Percentiles rank a stretch among this genome's conserved stretches.
Conservation (phyloP, 2,888 invertebrate genomes). For the Zhuqinia jingwanae region DNA sequence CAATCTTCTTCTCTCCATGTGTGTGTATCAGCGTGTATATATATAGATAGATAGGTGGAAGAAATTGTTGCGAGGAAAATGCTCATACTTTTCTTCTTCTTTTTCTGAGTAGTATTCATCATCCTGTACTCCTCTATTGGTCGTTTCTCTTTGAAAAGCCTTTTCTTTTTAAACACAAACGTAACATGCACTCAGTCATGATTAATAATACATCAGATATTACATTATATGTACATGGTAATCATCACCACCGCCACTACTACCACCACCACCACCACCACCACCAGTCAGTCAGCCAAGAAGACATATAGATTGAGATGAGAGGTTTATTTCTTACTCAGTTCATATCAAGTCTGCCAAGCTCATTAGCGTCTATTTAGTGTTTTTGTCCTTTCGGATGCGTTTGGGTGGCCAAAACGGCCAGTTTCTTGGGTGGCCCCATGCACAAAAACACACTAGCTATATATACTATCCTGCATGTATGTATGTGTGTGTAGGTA, state of each 20-base stretch:
- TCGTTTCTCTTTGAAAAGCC: constrained; percentile 11
- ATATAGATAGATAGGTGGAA: constrained; percentile 9
- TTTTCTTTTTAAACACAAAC: constrained; percentile 45
- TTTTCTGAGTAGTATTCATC: neutral
- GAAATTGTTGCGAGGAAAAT: neutral
- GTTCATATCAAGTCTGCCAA: constrained; percentile 72
- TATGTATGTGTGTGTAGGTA: neutral
- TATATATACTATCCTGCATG: too few relatives aligned
- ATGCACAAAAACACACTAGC: too few relatives aligned
- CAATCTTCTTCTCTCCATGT: neutral
- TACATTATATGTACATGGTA: constrained; percentile 69
- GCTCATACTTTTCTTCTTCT: neutral
- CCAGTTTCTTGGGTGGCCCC: constrained; percentile 78
- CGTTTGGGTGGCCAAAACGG: constrained; percentile 79
- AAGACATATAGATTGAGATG: constrained; percentile 47
- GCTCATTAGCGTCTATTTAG: constrained; percentile 80
- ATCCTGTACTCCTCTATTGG: constrained; percentile 36
- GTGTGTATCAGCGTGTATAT: neutral
- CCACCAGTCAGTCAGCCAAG: constrained; percentile 62
- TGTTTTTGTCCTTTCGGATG: constrained; percentile 78
- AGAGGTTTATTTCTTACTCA: constrained; percentile 62
- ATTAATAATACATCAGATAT: constrained; percentile 69
- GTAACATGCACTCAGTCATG: constrained; percentile 3
- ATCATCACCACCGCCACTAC: too few relatives aligned
- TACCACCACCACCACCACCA: too few relatives aligned